Conservation (phyloP, 2,113 vertebrate species). For the Rana temporaria region DNA sequence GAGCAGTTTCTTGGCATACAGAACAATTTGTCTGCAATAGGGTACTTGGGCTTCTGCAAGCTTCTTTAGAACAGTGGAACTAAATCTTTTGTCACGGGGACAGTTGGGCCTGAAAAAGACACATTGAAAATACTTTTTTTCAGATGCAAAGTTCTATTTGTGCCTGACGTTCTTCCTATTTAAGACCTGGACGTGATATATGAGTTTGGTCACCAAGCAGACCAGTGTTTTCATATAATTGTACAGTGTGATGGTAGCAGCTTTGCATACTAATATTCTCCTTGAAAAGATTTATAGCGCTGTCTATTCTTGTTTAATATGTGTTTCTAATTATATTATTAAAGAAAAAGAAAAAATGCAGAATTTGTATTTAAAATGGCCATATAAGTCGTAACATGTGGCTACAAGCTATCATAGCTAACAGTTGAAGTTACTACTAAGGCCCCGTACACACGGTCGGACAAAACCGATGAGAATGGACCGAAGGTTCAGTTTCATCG, state of each 20-base stretch:
- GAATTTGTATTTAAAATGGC: too few relatives aligned
- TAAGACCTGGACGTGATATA: conserved; percentile 32
- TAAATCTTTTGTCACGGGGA: conserved; percentile 48
- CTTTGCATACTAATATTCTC: conserved; percentile 12
- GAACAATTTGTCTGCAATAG: conserved; percentile 25
- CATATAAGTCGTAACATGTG: too few relatives aligned
- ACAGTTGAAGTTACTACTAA: too few relatives aligned
- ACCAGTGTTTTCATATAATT: conserved; percentile 38
- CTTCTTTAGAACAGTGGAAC: conserved; percentile 23
- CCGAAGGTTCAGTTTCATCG: too few relatives aligned
- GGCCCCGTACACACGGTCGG: too few relatives aligned
- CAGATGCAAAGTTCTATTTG: conserved; percentile 31
- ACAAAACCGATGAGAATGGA: too few relatives aligned
- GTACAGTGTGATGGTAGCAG: conserved; percentile 15
- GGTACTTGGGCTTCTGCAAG: background rate
- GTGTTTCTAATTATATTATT: background rate
- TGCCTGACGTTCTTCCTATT: conserved; percentile 21
- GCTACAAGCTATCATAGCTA: too few relatives aligned
- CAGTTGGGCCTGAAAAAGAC: conserved; percentile 43
- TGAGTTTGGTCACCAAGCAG: conserved; percentile 11
- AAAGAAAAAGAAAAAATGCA: background rate
- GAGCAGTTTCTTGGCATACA: conserved; percentile 50
- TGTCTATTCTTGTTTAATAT: background rate
- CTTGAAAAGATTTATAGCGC: background rate
- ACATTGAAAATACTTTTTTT: conserved; percentile 23